Evolutionary conservation across 2,888 invertebrate genomes (phyloP), one percentile per base, ranked within the genome.

Genomic region (Dryomyza anilis): DNA sequence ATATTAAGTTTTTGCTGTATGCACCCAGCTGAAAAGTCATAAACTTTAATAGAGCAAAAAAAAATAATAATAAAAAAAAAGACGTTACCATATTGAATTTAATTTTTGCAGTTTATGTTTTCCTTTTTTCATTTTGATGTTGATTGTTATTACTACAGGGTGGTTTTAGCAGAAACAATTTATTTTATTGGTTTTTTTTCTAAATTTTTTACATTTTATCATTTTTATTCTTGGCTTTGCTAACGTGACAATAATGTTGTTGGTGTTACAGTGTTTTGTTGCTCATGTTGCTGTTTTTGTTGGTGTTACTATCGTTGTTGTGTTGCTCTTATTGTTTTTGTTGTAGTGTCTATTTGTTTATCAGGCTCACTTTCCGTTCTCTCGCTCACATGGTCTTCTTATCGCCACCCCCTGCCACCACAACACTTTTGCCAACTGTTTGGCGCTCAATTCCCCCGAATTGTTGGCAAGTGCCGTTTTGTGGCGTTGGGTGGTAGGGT

Each of bases 1-100:
- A 19, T 43, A 43, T 4, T 39, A 39, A 39, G 16, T 16, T 43
- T n/a, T 43, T 43, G 19, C 19, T 1, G 16, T 19, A 52, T 27
- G 16, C 50, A 52, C 12, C 16, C 50, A n/a, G n/a, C 1, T 52
- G 50, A 56, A 23, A 39, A 23, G n/a, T 56, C 23, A 36, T n/a
- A 52, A 52, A 10, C 55, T 19, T 39, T 39, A 56, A 39, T 19
- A 21, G n/a, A 36, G 21, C 19, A 39, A 21, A 36, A 56, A 52
- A 52, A 50, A 52, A 48, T 48, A 23, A 25, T 1, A n/a, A n/a
- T n/a, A n/a, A n/a, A 8, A 16, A 36, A 27, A 27, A n/a, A n/a
- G n/a, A 1, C 25, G 56, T 56, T 39, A 39, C 56, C 36, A 39
- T 36, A 56, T 39, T 56, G 39, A 56, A 56, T 8, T n/a, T 29